A percentile compares a stretch with the other conserved stretches of the same genome.
These are phyloP conservation scores for Scolopax mira DNA, from an alignment of 2,113 vertebrate genomes.

Conservation along the genomic window DNA sequence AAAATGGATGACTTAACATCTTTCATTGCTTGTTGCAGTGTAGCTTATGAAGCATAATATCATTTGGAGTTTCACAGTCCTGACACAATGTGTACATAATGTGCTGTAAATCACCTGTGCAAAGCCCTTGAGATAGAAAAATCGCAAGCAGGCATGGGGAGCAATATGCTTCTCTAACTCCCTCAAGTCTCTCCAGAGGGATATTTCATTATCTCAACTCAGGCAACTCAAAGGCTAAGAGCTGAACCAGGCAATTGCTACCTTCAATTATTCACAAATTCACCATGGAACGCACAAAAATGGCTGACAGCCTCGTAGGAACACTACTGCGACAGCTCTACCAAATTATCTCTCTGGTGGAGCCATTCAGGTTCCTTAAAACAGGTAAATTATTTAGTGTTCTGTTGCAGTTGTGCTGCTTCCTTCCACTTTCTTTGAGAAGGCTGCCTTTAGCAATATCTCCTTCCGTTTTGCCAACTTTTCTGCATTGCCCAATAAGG, in stretches of 20 bases:
- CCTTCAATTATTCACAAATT: slow-evolving; percentile 36
- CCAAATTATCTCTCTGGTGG: background rate
- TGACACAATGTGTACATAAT: slow-evolving; percentile 5
- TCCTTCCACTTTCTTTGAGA: background rate
- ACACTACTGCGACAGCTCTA: fast-evolving
- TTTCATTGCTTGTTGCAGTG: slow-evolving; percentile 19
- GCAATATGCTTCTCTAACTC: background rate
- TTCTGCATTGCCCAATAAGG: background rate
- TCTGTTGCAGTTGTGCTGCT: background rate
- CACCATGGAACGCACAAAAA: fast-evolving
- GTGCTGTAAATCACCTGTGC: slow-evolving; percentile 18
- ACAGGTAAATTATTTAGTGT: background rate
- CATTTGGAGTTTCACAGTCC: background rate
- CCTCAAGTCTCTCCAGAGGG: background rate
- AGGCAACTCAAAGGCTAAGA: background rate
- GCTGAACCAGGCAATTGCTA: background rate
- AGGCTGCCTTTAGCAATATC: background rate
- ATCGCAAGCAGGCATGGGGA: background rate
- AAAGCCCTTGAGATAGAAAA: slow-evolving; percentile 7
- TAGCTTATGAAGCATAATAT: slow-evolving; percentile 31
- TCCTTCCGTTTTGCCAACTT: background rate
- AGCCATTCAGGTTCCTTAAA: background rate
- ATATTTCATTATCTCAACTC: background rate
- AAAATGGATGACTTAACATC: slow-evolving; percentile 23
- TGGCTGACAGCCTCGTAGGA: background rate